Conservation (phyloP, 2,888 invertebrate species). For the Biston betularia region DNA sequence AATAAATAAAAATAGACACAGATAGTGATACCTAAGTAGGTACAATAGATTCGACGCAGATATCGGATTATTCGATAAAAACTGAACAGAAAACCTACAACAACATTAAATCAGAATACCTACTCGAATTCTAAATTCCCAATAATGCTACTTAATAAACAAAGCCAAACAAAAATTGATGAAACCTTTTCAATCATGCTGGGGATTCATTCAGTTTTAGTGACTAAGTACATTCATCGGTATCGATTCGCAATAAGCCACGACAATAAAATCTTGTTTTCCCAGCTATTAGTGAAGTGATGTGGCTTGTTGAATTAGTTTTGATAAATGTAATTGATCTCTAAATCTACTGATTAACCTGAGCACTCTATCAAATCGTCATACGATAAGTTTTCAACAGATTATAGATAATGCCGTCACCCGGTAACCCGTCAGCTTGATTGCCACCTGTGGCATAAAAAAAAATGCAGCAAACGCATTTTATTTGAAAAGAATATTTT, state of each 20-base stretch:
- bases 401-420: too few relatives aligned
- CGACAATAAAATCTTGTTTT: background rate
- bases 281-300: background rate
- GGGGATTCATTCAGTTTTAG: constrained; percentile 20
- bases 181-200: constrained; percentile 31
- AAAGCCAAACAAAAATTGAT: constrained; percentile 28
- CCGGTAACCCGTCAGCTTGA: too few relatives aligned
- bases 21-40: too few relatives aligned
- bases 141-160: constrained; percentile 28
- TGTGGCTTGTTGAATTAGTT: constrained; percentile 1
- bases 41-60: background rate
- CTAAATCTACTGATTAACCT: constrained; percentile 3
- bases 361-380: background rate
- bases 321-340: constrained; percentile 5
- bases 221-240: constrained; percentile 3
- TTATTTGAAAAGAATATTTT: too few relatives aligned
- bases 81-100: constrained; percentile 25
- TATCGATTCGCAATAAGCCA: constrained; percentile 8
- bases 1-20: too few relatives aligned
- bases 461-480: too few relatives aligned
- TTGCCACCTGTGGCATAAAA: too few relatives aligned
- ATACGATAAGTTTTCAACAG: too few relatives aligned
- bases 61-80: constrained; percentile 25
- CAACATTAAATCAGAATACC: constrained; percentile 17
- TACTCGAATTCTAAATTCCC: constrained; percentile 22